A percentile compares a stretch with the other conserved stretches of the same genome.
Conservation (phyloP, 2,888 invertebrate species). For the Melanchra persicariae region DNA sequence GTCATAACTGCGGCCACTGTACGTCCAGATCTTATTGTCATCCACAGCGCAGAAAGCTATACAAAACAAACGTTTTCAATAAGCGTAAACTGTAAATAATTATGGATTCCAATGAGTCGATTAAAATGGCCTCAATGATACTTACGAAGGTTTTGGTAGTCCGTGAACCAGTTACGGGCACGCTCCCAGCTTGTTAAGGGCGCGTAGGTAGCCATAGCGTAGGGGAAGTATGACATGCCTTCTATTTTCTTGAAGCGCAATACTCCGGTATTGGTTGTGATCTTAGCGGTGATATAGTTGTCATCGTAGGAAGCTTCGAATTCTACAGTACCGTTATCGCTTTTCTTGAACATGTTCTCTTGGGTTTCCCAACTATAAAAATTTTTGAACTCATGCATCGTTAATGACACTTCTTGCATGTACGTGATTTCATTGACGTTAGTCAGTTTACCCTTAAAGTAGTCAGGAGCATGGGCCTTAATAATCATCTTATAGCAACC, state of each 20-base stretch:
- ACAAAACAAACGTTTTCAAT: too few species aligned
- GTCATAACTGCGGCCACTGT: conserved; percentile 92
- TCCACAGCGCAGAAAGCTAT: conserved; percentile 92
- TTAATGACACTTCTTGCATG: too few species aligned
- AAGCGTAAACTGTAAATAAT: too few species aligned
- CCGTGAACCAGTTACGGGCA: conserved; percentile 77
- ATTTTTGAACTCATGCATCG: conserved; percentile 53
- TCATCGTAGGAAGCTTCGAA: conserved; percentile 85
- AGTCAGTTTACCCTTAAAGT: conserved; percentile 64
- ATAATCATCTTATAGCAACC: conserved; percentile 91
- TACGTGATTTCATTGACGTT: conserved; percentile 71
- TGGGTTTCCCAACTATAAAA: conserved; percentile 78
- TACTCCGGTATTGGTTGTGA: conserved; percentile 85
- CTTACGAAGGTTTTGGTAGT: conserved; percentile 90
- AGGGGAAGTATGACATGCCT: conserved; percentile 22
- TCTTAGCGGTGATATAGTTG: conserved; percentile 82
- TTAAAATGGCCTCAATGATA: conserved; percentile 55
- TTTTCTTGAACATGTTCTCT: conserved; percentile 82
- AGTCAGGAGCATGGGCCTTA: conserved; percentile 89
- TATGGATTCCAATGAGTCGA: too few species aligned
- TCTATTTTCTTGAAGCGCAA: conserved; percentile 78
- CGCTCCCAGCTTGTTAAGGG: conserved; percentile 67
- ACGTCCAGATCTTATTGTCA: conserved; percentile 90
- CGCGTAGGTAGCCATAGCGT: conserved; percentile 79
- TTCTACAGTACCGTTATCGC: conserved; percentile 86